These are phyloP conservation scores for Acromyrmex echinatior DNA, from an alignment of 1,140 invertebrate species.

Conservation along the genomic window DNA sequence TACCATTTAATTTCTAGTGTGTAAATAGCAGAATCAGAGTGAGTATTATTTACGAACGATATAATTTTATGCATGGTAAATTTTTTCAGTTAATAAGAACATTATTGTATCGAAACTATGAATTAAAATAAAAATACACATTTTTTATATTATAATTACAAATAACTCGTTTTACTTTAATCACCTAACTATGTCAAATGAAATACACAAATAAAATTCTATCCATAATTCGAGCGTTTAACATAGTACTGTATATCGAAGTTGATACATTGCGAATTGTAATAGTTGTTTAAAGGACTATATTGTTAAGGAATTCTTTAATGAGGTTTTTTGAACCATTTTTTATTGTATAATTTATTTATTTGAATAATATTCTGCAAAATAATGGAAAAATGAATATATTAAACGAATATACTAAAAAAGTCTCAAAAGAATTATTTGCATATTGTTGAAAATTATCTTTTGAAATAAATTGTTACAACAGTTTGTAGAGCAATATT, in stretches of 20 bases:
- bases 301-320: slow-evolving; percentile 65
- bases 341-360: slow-evolving; percentile 75
- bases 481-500: slow-evolving; percentile 32
- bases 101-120: slow-evolving; percentile 57
- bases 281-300: slow-evolving; percentile 75
- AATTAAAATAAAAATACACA: slow-evolving; percentile 61
- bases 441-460: slow-evolving; percentile 21
- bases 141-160: slow-evolving; percentile 65
- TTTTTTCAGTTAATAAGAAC: slow-evolving; percentile 49
- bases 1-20: slow-evolving; percentile 48
- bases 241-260: slow-evolving; percentile 72
- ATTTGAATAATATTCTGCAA: slow-evolving; percentile 65
- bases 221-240: slow-evolving; percentile 42
- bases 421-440: slow-evolving; percentile 62
- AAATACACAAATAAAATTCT: slow-evolving; percentile 55
- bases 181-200: slow-evolving; percentile 66
- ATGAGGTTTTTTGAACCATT: slow-evolving; percentile 61
- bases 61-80: slow-evolving; percentile 49
- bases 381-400: slow-evolving; percentile 67
- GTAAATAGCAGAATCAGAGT: slow-evolving; percentile 58
- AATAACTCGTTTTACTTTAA: slow-evolving; percentile 70
- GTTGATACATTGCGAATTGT: slow-evolving; percentile 76
- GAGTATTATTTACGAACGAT: slow-evolving; percentile 47
- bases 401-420: slow-evolving; percentile 65
- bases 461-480: slow-evolving; percentile 46